phyloP scores from a whole-genome alignment of 2,113 vertebrate genomes.

The Mobula hypostoma region DNA sequence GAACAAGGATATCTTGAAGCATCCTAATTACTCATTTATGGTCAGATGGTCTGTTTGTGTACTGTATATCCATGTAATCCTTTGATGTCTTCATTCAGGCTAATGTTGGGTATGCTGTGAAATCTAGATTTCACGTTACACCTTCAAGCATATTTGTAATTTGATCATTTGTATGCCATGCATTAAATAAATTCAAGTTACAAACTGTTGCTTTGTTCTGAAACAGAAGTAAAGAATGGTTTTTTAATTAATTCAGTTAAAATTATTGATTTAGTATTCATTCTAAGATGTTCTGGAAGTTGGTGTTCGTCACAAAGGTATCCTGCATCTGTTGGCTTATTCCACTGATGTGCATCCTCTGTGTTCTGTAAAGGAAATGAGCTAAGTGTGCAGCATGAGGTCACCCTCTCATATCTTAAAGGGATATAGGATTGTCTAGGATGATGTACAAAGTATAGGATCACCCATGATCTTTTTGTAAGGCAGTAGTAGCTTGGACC shows the following conservation, averaged over 20 bases:
- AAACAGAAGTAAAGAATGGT: not conserved
- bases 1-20: no score
- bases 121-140: not conserved
- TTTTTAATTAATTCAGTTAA: not conserved
- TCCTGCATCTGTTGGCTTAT: not conserved
- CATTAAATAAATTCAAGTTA: not conserved
- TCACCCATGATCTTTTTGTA: no score
- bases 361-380: conserved; percentile 2
- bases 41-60: no score
- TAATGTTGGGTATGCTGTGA: not conserved
- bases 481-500: no score
- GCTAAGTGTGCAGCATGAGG: not conserved
- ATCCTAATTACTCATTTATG: no score
- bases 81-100: no score
- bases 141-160: not conserved
- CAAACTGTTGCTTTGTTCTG: not conserved
- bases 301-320: not conserved
- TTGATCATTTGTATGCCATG: not conserved
- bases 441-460: no score
- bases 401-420: not conserved
- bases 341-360: not conserved
- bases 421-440: no score
- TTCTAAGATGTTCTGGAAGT: not conserved
- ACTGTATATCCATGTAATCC: no score
- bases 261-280: not conserved